These are phyloP conservation scores for Apostichopus californicus DNA, from an alignment of 35 echinoderm and acorn worm genomes.

Conservation along the genomic window DNA sequence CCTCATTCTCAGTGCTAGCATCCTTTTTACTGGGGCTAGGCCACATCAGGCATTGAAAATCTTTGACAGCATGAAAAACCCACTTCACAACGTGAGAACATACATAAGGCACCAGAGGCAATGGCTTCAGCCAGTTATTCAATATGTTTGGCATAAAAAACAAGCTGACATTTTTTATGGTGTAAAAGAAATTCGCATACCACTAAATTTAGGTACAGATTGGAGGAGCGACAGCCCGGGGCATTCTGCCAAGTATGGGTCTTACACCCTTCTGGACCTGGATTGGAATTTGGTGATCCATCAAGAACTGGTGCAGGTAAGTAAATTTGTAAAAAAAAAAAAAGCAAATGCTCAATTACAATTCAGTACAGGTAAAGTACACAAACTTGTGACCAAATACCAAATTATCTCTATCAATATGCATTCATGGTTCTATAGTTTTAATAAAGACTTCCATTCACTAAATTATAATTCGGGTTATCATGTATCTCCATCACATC, in stretches of 20 bases:
- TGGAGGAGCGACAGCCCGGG: not conserved
- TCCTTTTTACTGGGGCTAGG: constrained; percentile 4
- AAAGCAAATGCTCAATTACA: too few species aligned
- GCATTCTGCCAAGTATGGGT: too few species aligned
- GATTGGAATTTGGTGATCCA: constrained; percentile 33
- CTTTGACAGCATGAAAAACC: not conserved
- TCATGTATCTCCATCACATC: too few species aligned
- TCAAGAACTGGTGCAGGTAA: constrained; percentile 27
- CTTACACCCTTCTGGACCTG: not conserved
- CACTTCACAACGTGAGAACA: not conserved
- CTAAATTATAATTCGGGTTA: too few species aligned
- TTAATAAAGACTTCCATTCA: too few species aligned
- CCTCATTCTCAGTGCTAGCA: constrained; percentile 24
- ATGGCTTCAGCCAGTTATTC: constrained; percentile 9
- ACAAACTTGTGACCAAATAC: too few species aligned
- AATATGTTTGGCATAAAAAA: not conserved
- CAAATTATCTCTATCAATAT: too few species aligned
- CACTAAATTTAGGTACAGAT: not conserved
- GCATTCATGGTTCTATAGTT: too few species aligned
- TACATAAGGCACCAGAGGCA: constrained; percentile 4
- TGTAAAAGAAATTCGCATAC: not conserved
- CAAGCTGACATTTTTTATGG: not conserved
- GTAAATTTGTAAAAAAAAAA: too few species aligned
- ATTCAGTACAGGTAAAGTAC: too few species aligned
- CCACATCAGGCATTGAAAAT: constrained; percentile 16